A percentile compares a stretch with the other conserved stretches of the same genome.
These are phyloP conservation scores for Pipistrellus pygmaeus DNA, from an alignment of 2,797 vertebrate genomes.

Conservation along the genomic window DNA sequence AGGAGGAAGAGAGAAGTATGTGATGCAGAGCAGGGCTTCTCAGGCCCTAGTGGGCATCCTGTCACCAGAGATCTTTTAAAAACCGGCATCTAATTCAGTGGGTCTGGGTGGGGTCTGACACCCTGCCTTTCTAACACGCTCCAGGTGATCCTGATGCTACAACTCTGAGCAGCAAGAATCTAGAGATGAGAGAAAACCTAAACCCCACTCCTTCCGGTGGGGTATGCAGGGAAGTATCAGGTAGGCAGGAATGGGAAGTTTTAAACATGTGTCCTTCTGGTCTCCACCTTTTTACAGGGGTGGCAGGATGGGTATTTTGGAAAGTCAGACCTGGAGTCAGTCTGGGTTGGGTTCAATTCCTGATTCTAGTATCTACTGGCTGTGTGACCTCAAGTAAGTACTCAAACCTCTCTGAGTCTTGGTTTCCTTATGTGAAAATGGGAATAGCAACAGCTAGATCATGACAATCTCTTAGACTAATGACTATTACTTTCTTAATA, in stretches of 20 bases:
- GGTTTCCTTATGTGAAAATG: constrained; percentile 12
- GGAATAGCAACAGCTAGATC: neutral
- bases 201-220: neutral
- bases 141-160: neutral
- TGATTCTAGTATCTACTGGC: neutral
- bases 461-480: neutral
- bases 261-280: neutral
- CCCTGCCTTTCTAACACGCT: neutral
- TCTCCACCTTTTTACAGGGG: neutral
- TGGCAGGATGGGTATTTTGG: neutral
- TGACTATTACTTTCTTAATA: neutral
- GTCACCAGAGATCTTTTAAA: neutral
- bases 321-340: neutral
- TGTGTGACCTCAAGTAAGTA: neutral
- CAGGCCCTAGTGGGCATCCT: neutral
- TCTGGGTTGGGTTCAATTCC: neutral
- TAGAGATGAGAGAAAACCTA: neutral
- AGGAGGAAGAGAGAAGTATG: neutral
- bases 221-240: neutral
- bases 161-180: neutral
- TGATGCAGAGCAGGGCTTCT: neutral
- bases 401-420: neutral
- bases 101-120: neutral
- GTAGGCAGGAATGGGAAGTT: neutral
- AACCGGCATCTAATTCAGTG: neutral